Evolutionary conservation across 2,113 vertebrate species (phyloP), one percentile per base, ranked within the genome.

Genomic region (Onychostruthus taczanowskii): DNA sequence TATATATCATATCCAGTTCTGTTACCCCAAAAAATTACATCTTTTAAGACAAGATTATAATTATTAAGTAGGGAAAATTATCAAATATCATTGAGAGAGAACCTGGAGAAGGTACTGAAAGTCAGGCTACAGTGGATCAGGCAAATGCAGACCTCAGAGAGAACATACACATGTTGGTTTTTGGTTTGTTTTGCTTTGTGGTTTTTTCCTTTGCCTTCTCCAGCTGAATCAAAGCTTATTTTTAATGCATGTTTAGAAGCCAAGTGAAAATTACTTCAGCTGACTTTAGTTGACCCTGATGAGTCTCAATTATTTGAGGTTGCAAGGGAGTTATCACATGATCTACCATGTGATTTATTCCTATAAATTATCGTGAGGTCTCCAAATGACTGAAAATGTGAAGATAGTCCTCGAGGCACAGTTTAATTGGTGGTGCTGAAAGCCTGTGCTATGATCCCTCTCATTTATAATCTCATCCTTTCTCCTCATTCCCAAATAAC

Each of bases 131-230:
- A 33, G 22, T 49, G 37, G 7, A 4, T 52, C 46, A 67, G 33
- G 22, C 13, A 74, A 83, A 74, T 0, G 1, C 33, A 84, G 33
- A 64, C 24, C 30, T 33, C 39, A 8, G 63, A 56, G 55, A 69
- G 59, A 91, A 56, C 9, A n/a, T 27, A 27, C 0, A 0, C 0
- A 0, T 61, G n/a, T 61, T 68, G 64, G 0, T 0, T 50, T 50
- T 53, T 72, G 39, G 11, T 23, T 86, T 22, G 12, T 27, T 70
- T 59, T 58, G 16, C 10, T 47, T 75, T 58, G 13, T 41, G 14
- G 7, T 7, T 52, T 72, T 84, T 43, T 7, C 9, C 55, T 79
- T 66, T 39, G 30, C 11, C 35, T 91, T 83, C 63, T 86, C 19
- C 55, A 90, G 10, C 30, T 73, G 27, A 88, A 80, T 77, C 33